A percentile compares a stretch with the other conserved stretches of the same genome.
Evolutionary conservation across 2,797 vertebrate genomes (phyloP).

Genomic region (Eleutherodactylus coqui): DNA sequence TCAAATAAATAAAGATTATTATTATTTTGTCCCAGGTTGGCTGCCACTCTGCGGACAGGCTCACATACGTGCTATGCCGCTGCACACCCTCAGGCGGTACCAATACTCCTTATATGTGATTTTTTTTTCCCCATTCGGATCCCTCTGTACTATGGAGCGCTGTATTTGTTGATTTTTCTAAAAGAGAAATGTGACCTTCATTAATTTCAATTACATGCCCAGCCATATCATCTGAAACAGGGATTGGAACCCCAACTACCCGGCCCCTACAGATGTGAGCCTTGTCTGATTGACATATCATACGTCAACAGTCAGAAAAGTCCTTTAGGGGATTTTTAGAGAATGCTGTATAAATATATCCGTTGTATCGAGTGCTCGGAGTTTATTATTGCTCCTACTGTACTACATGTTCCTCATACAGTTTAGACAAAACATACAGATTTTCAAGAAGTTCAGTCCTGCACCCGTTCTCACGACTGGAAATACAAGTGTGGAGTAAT

Average conservation of each 20-base stretch:
- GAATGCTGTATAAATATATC: background rate
- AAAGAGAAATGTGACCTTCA: no score
- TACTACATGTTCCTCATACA: conserved; percentile 11
- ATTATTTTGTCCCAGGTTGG: no score
- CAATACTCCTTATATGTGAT: no score
- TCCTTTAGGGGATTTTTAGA: background rate
- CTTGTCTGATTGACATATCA: background rate
- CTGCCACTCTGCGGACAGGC: no score
- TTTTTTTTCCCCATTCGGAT: no score
- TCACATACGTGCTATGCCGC: no score
- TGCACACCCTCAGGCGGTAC: no score
- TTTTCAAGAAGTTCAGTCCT: background rate
- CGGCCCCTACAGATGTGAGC: background rate
- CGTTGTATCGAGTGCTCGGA: background rate
- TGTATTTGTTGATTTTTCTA: no score
- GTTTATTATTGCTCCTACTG: conserved; percentile 44
- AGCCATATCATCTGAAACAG: background rate
- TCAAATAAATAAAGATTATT: no score
- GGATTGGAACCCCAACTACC: background rate
- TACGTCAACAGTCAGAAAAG: background rate
- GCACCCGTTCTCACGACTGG: background rate
- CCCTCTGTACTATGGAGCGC: no score
- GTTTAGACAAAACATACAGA: conserved; percentile 40
- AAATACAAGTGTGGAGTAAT: conserved; percentile 5
- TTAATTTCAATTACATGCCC: background rate